Evolutionary conservation across 2,888 invertebrate genomes (phyloP).

Genomic region (Scaptomyza tumidula): DNA sequence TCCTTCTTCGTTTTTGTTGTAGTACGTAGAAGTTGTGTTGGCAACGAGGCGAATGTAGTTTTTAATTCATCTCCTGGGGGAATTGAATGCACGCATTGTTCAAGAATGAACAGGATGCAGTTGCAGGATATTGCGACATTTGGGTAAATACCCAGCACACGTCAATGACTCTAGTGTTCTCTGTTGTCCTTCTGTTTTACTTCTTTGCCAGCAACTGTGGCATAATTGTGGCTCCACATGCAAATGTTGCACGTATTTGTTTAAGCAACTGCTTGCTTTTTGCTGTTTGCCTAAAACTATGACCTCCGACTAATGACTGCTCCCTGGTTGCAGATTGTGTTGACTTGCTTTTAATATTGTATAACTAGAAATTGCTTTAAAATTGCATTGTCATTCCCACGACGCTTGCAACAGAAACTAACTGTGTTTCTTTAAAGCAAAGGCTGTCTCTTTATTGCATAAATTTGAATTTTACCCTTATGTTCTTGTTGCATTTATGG

Average conservation of each 20-base stretch:
- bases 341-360: background rate
- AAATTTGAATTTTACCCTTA: background rate
- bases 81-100: constrained; percentile 61
- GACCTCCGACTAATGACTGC: constrained; percentile 29
- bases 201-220: constrained; percentile 34
- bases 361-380: background rate
- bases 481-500: background rate
- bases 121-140: constrained; percentile 64
- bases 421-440: too few species aligned
- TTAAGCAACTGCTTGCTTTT: constrained; percentile 1
- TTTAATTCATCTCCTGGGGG: constrained; percentile 60
- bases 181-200: background rate
- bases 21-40: constrained; percentile 32
- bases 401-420: too few species aligned
- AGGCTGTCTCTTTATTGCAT: too few species aligned
- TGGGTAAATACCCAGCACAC: constrained; percentile 50
- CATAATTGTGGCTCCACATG: constrained; percentile 47
- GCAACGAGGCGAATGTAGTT: constrained; percentile 42
- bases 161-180: constrained; percentile 49
- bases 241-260: background rate
- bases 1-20: constrained; percentile 12
- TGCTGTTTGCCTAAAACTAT: constrained; percentile 13
- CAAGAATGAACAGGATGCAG: constrained; percentile 49
- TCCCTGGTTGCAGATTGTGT: constrained; percentile 1
- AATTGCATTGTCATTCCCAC: background rate